Evolutionary conservation across 2,113 vertebrate species (phyloP).

Genomic region (Rhombomys opimus): DNA sequence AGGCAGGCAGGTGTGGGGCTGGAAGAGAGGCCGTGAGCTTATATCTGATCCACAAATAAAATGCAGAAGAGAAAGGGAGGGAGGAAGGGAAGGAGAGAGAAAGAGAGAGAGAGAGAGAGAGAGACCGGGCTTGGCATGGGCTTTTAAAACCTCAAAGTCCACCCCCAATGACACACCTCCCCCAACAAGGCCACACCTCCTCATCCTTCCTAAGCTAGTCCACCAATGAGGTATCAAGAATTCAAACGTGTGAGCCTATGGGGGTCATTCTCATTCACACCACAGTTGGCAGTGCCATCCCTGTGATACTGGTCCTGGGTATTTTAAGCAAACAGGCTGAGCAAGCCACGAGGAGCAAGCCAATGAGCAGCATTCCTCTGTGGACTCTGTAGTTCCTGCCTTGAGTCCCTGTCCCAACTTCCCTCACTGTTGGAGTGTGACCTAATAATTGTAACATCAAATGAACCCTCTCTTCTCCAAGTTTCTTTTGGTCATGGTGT

Average conservation of each 20-base stretch:
- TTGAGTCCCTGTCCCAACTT: background rate
- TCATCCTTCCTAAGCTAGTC: background rate
- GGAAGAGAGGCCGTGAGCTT: background rate
- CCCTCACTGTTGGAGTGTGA: background rate
- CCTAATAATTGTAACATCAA: background rate
- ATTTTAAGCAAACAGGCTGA: background rate
- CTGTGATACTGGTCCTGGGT: background rate
- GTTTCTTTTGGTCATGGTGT: background rate
- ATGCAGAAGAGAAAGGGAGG: background rate
- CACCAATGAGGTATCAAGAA: background rate
- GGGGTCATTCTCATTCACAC: background rate
- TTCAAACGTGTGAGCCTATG: background rate
- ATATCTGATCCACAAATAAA: background rate
- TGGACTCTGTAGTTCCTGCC: background rate
- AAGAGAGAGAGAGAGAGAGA: background rate
- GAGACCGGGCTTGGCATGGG: background rate
- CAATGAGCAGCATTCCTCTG: background rate
- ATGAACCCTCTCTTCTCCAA: background rate
- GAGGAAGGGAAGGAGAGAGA: rapidly evolving
- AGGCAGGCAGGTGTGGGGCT: background rate
- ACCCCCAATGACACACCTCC: background rate
- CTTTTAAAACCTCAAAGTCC: background rate
- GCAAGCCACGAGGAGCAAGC: background rate
- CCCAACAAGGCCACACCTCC: background rate
- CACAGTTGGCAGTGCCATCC: background rate